Evolutionary conservation across 2,113 vertebrate species (phyloP).

Genomic region (Falcunculus frontatus): DNA sequence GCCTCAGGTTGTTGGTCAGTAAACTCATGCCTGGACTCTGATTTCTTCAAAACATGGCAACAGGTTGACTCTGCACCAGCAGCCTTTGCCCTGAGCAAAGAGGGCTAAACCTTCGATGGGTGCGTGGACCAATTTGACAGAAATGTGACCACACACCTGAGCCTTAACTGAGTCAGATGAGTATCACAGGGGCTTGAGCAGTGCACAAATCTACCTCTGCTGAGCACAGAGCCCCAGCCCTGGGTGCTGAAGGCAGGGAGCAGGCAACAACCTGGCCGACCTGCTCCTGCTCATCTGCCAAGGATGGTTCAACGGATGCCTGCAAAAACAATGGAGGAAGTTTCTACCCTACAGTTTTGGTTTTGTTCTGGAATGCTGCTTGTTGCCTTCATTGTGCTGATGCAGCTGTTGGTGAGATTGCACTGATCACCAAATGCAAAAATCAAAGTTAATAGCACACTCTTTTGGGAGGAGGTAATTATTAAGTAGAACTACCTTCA

Average conservation of each 20-base stretch:
- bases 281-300: background rate
- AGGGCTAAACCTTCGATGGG: rapidly evolving
- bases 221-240: background rate
- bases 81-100: background rate
- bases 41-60: background rate
- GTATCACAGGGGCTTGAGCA: background rate
- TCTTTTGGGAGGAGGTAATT: background rate
- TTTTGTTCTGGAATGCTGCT: background rate
- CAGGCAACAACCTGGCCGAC: background rate
- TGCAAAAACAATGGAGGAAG: background rate
- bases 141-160: background rate
- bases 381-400: background rate
- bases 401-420: background rate
- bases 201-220: background rate
- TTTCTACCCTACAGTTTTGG: background rate
- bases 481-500: background rate
- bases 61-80: background rate
- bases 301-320: background rate
- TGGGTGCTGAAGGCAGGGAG: background rate
- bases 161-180: background rate
- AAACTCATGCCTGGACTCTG: background rate
- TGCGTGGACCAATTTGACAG: rapidly evolving
- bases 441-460: background rate
- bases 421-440: background rate
- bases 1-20: background rate